phyloP scores from a whole-genome alignment of 1,140 invertebrate genomes.

The Bacillus rossius region DNA sequence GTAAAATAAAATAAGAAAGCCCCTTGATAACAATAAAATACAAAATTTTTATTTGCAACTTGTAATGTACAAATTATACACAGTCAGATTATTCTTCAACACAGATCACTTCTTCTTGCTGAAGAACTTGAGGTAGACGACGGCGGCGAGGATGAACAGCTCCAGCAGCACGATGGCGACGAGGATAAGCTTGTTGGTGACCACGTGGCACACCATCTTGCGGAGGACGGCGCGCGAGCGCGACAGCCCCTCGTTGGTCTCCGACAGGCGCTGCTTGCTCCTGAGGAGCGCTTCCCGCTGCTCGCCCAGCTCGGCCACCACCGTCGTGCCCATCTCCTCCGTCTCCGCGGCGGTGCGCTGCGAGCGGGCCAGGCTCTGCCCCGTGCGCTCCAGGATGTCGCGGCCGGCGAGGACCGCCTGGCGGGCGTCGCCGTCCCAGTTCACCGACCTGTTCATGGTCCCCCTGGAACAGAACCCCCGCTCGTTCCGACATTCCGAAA shows the following conservation, averaged over 20 bases:
- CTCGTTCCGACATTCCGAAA: too few species aligned
- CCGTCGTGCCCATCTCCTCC: constrained; percentile 70
- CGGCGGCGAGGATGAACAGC: constrained; percentile 49
- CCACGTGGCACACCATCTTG: constrained; percentile 53
- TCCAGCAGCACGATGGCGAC: constrained; percentile 61
- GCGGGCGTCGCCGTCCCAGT: constrained; percentile 38
- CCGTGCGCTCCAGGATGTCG: constrained; percentile 53
- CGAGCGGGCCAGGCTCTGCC: constrained; percentile 59
- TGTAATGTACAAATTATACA: too few species aligned
- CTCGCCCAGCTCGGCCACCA: constrained; percentile 57
- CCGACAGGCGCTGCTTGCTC: constrained; percentile 51
- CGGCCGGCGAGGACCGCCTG: constrained; percentile 50
- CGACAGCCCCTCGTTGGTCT: constrained; percentile 56
- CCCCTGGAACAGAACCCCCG: too few species aligned
- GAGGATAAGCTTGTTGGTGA: constrained; percentile 62
- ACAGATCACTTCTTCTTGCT: constrained; percentile 26
- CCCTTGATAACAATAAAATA: too few species aligned
- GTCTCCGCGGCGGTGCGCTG: constrained; percentile 70
- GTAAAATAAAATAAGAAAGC: too few species aligned
- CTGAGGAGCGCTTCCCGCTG: constrained; percentile 58
- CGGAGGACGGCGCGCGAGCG: constrained; percentile 53
- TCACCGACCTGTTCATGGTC: background rate
- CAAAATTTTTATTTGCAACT: too few species aligned
- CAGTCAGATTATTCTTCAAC: too few species aligned
- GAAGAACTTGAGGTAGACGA: constrained; percentile 55